Evolutionary conservation across 2,113 vertebrate species (phyloP).

Genomic region (Menura novaehollandiae): DNA sequence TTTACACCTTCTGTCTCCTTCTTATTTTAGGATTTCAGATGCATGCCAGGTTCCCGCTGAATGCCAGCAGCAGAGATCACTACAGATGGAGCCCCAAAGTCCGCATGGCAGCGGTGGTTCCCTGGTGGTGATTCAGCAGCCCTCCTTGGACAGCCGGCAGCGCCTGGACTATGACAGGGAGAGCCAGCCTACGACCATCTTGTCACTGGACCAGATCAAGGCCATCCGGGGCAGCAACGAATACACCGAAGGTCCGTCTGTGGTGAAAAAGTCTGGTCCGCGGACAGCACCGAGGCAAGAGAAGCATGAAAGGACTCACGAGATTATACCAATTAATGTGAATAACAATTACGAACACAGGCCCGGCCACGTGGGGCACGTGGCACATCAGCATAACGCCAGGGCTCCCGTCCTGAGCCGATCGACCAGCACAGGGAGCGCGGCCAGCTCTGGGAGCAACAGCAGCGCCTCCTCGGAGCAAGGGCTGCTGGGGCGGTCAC

Average conservation of each 20-base stretch:
- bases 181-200: slow-evolving; percentile 78
- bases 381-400: slow-evolving; percentile 51
- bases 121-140: slow-evolving; percentile 88
- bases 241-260: slow-evolving; percentile 92
- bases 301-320: slow-evolving; percentile 94
- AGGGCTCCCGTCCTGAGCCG: slow-evolving; percentile 85
- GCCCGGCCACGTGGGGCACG: slow-evolving; percentile 59
- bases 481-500: slow-evolving; percentile 84
- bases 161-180: slow-evolving; percentile 88
- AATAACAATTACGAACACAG: slow-evolving; percentile 89
- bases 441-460: slow-evolving; percentile 90
- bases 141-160: slow-evolving; percentile 82
- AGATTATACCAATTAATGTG: slow-evolving; percentile 91
- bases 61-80: slow-evolving; percentile 87
- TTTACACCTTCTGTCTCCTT: neutral
- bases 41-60: slow-evolving; percentile 89
- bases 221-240: slow-evolving; percentile 94
- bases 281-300: slow-evolving; percentile 81
- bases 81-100: slow-evolving; percentile 95
- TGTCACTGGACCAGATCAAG: slow-evolving; percentile 98
- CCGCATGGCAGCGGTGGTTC: slow-evolving; percentile 87
- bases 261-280: slow-evolving; percentile 78
- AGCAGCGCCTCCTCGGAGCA: slow-evolving; percentile 93
- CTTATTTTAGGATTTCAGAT: slow-evolving; percentile 88
- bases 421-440: slow-evolving; percentile 92